Evolutionary conservation across 30 jellyfish, hydroid and myxozoan genomes (phyloP), one percentile per base, ranked within the genome.

Genomic region (Aurelia aurita): DNA sequence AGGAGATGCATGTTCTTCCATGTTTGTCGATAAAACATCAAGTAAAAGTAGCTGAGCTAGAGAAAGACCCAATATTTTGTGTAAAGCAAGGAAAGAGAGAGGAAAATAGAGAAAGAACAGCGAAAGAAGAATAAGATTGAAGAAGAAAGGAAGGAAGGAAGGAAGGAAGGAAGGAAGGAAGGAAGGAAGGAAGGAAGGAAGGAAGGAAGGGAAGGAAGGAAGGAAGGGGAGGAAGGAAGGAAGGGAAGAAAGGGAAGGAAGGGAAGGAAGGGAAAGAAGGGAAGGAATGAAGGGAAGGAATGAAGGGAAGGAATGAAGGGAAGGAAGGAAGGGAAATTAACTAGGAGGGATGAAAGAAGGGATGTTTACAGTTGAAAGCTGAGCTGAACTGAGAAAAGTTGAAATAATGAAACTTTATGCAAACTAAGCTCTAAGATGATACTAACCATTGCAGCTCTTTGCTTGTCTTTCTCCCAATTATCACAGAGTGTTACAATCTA

Each of bases 401-500:
- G 15, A 7, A 39, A 39, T 14, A 39, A 8, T 39, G 51, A 39
- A 0, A 39, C 51, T 39, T 8, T 7, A 39, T 2, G 51, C 46
- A 39, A 39, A 39, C 7, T 39, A 15, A 39, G 51, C 0, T 39
- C 51, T n/a, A 5, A 39, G 51, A 39, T 25, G 18, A 31, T n/a
- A 16, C 70, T 47, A 10, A 68, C 82, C 90, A 65, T 18, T 14
- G 60, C 90, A 12, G 77, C 92, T 69, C 77, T 82, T 29, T 71
- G 82, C 20, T 70, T 51, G 70, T 69, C 82, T 46, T 82, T 59
- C 85, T 68, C 82, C 85, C 85, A 82, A 62, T 43, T 82, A 29
- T 70, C 85, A 44, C 92, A 82, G 34, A 82, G 92, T 51, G 92
- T 68, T 58, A 82, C 92, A 68, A 82, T 71, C 92, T 82, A 39